Conservation (phyloP, 2,113 vertebrate species). For the Phalacrocorax carbo region DNA sequence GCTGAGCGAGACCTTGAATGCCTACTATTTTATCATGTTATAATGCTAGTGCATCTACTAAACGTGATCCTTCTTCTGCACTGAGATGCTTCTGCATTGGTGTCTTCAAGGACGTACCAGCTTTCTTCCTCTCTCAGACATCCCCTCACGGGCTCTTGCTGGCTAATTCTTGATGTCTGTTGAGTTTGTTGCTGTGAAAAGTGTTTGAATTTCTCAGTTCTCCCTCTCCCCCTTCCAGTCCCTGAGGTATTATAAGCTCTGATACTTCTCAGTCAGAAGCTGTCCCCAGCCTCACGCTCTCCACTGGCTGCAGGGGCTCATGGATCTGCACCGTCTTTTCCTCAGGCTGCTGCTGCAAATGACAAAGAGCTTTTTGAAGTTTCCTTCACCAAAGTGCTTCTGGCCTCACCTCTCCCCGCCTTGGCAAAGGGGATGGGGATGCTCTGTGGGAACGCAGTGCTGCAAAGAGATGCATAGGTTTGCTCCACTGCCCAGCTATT, state of each 20-base stretch:
- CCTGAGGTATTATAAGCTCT: neutral
- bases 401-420: neutral
- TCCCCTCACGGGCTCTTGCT: neutral
- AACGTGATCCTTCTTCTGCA: neutral
- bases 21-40: neutral
- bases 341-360: neutral
- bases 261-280: neutral
- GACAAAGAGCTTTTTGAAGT: neutral
- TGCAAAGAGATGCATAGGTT: neutral
- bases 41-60: neutral
- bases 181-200: neutral
- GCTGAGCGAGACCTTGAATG: neutral
- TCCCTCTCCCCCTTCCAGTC: neutral
- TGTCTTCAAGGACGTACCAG: neutral
- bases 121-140: neutral
- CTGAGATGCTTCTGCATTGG: neutral
- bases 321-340: neutral
- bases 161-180: neutral
- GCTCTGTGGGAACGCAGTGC: neutral
- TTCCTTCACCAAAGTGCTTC: neutral
- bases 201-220: neutral
- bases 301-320: neutral
- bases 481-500: neutral
- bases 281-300: neutral
- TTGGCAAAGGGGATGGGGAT: neutral